Percentiles rank a stretch among this genome's conserved stretches.
These are phyloP conservation scores for Hemistola chrysoprasaria DNA, from an alignment of 2,888 invertebrate species.

Conservation along the genomic window DNA sequence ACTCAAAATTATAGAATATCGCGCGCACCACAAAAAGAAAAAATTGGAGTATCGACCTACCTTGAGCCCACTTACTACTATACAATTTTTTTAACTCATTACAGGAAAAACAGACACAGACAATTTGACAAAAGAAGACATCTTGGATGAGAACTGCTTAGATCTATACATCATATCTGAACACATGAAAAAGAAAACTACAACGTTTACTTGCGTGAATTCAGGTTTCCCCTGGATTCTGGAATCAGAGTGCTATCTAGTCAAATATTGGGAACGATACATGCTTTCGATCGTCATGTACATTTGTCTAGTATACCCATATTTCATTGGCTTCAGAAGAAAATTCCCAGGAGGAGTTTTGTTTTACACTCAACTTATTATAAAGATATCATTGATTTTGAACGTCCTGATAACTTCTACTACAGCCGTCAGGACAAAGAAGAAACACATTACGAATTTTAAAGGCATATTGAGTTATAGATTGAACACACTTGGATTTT, in stretches of 20 bases:
- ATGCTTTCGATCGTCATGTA: conserved; percentile 66
- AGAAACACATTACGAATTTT: conserved; percentile 57
- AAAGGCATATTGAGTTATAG: conserved; percentile 61
- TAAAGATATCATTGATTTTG: conserved; percentile 60
- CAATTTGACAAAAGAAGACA: conserved; percentile 50
- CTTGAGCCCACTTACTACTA: no score
- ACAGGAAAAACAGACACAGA: conserved; percentile 57
- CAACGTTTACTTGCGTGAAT: conserved; percentile 60
- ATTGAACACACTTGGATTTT: conserved; percentile 73
- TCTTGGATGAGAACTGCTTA: conserved; percentile 64
- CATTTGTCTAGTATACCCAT: conserved; percentile 72
- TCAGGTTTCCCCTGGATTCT: conserved; percentile 74
- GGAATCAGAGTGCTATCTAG: conserved; percentile 65
- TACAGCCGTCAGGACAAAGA: conserved; percentile 75
- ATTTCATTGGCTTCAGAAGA: conserved; percentile 68
- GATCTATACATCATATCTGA: conserved; percentile 73
- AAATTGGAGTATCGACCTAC: no score
- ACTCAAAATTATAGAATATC: no score
- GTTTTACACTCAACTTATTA: conserved; percentile 59
- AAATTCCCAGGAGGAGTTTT: conserved; percentile 60
- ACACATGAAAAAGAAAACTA: conserved; percentile 64
- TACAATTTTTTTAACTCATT: conserved; percentile 11
- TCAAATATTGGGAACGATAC: conserved; percentile 72
- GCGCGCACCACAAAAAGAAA: no score
- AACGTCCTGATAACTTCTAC: conserved; percentile 67